These are phyloP conservation scores for Penelope pileata DNA, from an alignment of 2,113 vertebrate genomes.

Conservation along the genomic window DNA sequence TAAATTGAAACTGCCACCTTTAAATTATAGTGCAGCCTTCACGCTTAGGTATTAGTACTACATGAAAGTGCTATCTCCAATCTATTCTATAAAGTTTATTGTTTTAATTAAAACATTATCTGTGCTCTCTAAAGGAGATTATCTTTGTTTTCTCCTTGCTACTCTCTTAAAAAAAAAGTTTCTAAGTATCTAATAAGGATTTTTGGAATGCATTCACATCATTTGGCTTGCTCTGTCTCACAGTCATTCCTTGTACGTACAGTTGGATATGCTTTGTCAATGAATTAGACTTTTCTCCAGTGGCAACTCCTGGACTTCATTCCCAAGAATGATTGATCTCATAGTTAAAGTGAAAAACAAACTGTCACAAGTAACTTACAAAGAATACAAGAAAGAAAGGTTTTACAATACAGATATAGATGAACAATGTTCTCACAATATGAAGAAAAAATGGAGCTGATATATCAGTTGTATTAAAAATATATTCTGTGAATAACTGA, in stretches of 20 bases:
- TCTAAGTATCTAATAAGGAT: constrained; percentile 30
- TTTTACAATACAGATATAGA: not conserved
- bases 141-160: not conserved
- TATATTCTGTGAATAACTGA: not conserved
- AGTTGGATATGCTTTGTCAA: not conserved
- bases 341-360: not conserved
- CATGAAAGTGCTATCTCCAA: constrained; percentile 2
- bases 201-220: not conserved
- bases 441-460: not conserved
- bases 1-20: constrained; percentile 33
- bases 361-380: not conserved
- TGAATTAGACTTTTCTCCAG: not conserved
- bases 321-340: not conserved
- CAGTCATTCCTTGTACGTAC: accelerated
- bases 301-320: not conserved
- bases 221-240: not conserved
- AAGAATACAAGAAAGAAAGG: not conserved
- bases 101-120: constrained; percentile 61
- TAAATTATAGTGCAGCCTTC: constrained; percentile 41
- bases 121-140: not conserved
- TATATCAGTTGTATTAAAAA: not conserved
- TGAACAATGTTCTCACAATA: not conserved
- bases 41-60: not conserved
- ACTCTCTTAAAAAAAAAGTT: not conserved
- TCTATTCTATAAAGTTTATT: constrained; percentile 56